These are phyloP conservation scores for Cheirogaleus medius DNA, from an alignment of 2,113 vertebrate species.

Conservation along the genomic window DNA sequence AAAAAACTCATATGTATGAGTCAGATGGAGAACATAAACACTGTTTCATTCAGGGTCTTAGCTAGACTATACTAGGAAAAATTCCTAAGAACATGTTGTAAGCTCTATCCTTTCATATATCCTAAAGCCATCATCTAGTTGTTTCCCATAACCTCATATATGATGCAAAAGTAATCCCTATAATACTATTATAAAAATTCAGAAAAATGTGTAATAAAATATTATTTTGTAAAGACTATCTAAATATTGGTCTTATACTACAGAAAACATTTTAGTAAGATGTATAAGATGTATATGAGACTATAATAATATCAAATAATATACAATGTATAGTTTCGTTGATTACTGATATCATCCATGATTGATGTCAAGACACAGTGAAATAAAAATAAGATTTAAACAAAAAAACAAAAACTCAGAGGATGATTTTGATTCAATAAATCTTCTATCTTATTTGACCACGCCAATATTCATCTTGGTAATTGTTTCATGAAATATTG, in stretches of 20 bases:
- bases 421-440: background rate
- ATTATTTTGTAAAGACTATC: background rate
- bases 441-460: background rate
- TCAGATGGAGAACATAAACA: background rate
- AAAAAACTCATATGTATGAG: background rate
- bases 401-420: background rate
- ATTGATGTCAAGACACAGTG: background rate
- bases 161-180: background rate
- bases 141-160: background rate
- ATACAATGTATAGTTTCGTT: background rate
- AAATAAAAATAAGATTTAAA: background rate
- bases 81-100: background rate
- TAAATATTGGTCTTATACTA: background rate
- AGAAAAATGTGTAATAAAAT: background rate
- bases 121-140: background rate
- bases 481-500: background rate
- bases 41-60: background rate
- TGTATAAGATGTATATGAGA: background rate
- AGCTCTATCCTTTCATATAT: background rate
- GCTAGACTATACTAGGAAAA: background rate
- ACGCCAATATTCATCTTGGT: background rate
- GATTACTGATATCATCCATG: background rate
- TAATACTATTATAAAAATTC: background rate
- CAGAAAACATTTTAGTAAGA: background rate
- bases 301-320: background rate